Conservation (phyloP, 2,113 vertebrate species). For the Athene cunicularia region DNA sequence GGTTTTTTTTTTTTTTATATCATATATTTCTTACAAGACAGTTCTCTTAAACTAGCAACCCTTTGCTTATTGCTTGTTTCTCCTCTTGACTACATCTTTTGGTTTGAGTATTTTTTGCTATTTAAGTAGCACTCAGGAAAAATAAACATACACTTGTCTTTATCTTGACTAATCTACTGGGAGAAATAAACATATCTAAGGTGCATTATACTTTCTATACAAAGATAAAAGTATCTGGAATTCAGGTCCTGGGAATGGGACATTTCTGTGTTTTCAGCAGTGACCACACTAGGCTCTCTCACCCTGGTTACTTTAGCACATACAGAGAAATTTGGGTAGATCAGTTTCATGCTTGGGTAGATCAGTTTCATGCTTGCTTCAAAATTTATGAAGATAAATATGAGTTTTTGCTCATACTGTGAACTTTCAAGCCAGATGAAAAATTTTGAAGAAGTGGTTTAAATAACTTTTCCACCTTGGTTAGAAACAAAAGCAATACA, state of each 20-base stretch:
- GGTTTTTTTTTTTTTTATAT: background rate
- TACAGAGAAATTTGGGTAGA: background rate
- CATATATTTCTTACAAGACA: background rate
- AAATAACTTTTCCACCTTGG: background rate
- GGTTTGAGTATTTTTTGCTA: background rate
- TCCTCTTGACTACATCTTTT: background rate
- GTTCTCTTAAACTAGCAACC: background rate
- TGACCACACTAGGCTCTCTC: background rate
- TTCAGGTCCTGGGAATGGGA: background rate
- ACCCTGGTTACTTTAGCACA: background rate
- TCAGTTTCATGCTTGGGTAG: background rate
- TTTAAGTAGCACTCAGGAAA: background rate
- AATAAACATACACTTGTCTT: background rate
- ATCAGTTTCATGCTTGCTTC: background rate
- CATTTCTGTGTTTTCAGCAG: background rate
- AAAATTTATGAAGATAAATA: background rate
- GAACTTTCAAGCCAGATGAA: background rate
- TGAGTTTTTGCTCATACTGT: background rate
- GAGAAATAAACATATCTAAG: background rate
- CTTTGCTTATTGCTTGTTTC: background rate
- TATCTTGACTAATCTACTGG: background rate
- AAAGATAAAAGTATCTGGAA: background rate
- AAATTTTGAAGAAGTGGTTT: background rate
- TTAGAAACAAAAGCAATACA: background rate
- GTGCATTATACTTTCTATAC: background rate